Evolutionary conservation across 2,113 vertebrate species (phyloP), one percentile per base, ranked within the genome.

Genomic region (Potamarius usumacintae): DNA sequence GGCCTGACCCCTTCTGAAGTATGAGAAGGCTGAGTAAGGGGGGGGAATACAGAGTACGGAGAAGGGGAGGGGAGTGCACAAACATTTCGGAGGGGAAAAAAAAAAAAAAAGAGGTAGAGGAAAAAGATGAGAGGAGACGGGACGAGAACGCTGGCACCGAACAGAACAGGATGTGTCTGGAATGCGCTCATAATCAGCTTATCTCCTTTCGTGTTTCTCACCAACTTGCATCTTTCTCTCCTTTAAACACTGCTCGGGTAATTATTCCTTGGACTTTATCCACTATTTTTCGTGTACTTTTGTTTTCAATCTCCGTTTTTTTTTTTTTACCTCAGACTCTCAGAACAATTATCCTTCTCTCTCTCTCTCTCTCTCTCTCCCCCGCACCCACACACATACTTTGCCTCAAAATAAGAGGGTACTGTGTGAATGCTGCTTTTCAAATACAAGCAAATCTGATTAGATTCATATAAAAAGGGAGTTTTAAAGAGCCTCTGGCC

Each of bases 151-250:
- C 87, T 89, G 90, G 86, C 87, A 92, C 90, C 89, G 89, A 91
- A 83, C 84, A 89, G 88, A 85, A 90, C 90, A 94, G 90, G 90
- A 90, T 91, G 85, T 83, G 86, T 86, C 74, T 91, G 94, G 92
- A 94, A 94, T 92, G 92, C 80, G 84, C 72, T 88, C 87, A 90
- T 93, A 93, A 95, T 94, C 93, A 93, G 94, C 91, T 95, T 93
- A 93, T 91, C 91, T 91, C 88, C 90, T 52, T 92, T 89, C 87
- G 89, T 91, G 89, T 86, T 87, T 81, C 65, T 65, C 72, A 86
- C 77, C 55, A 71, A 7, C 82, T 88, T 74, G 42, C 83, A 17
- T 79, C 55, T 87, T 81, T 65, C 57, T 79, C 79, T 42, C 69
- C 12, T 88, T 67, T 58, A 48, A 84, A 87, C 58, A 57, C 69